Evolutionary conservation across 1,140 invertebrate species (phyloP).

Genomic region (Pachypsylla venusta): DNA sequence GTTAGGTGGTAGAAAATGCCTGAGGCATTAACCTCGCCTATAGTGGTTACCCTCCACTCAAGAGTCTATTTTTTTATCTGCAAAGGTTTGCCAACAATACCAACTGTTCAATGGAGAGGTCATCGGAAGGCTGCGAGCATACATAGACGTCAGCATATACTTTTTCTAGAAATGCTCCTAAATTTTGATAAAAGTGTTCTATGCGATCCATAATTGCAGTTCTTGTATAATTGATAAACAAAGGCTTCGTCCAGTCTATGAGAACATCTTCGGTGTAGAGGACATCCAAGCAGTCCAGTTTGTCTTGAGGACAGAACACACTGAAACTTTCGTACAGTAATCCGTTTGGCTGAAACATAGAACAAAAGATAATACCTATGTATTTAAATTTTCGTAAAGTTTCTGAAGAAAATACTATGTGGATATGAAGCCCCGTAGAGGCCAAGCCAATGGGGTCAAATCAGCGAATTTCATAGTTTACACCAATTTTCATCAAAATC

Average conservation of each 20-base stretch:
- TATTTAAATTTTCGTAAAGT: no score
- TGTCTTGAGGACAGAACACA: constrained; percentile 60
- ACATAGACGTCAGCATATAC: constrained; percentile 61
- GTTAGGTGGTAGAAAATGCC: no score
- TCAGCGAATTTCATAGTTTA: no score
- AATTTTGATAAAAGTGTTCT: constrained; percentile 43
- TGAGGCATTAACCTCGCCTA: no score
- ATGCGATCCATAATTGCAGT: constrained; percentile 54
- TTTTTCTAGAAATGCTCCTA: constrained; percentile 46
- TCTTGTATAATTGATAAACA: constrained; percentile 71
- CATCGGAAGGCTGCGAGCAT: constrained; percentile 38
- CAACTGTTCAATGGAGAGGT: constrained; percentile 38
- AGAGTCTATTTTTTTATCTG: no score
- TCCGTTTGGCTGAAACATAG: constrained; percentile 48
- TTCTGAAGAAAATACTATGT: no score
- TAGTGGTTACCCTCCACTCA: no score
- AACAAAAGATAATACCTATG: no score
- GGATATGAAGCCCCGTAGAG: no score
- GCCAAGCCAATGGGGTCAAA: no score
- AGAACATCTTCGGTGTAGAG: constrained; percentile 54
- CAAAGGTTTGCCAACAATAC: no score
- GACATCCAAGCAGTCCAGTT: constrained; percentile 48
- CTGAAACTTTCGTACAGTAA: constrained; percentile 62
- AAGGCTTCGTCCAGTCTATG: constrained; percentile 54
- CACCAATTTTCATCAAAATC: no score